Evolutionary conservation across 2,113 vertebrate genomes (phyloP).

Genomic region (Pipa parva): DNA sequence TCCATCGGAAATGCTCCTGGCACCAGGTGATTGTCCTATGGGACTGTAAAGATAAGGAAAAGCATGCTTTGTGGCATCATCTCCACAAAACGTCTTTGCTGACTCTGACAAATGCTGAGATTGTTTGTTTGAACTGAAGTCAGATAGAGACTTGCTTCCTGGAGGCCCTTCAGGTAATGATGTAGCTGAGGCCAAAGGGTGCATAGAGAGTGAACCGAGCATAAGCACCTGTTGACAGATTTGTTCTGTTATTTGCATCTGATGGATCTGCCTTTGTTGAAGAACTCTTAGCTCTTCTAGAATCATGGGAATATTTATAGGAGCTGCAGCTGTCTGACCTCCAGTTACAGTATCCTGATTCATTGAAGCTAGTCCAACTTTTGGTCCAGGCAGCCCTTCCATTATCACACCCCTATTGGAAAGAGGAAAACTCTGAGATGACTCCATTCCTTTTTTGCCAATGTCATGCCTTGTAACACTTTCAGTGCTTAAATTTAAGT

Average conservation of each 20-base stretch:
- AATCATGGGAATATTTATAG: constrained; percentile 74
- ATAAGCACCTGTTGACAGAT: constrained; percentile 85
- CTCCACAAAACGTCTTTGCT: constrained; percentile 46
- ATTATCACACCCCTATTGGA: constrained; percentile 56
- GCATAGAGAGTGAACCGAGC: constrained; percentile 62
- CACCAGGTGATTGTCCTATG: constrained; percentile 51
- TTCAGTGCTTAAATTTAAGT: constrained; percentile 40
- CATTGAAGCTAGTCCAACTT: constrained; percentile 51
- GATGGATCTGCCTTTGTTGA: constrained; percentile 87
- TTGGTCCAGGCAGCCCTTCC: constrained; percentile 60
- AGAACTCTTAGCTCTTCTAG: constrained; percentile 83
- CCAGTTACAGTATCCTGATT: constrained; percentile 52
- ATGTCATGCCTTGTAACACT: constrained; percentile 14
- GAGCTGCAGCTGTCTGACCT: constrained; percentile 46
- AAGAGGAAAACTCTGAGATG: constrained; percentile 50
- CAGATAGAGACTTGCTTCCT: constrained; percentile 59
- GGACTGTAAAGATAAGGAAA: constrained; percentile 61
- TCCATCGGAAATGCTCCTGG: constrained; percentile 15
- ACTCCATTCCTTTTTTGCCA: constrained; percentile 24
- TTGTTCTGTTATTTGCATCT: constrained; percentile 92
- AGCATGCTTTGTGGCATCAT: constrained; percentile 55
- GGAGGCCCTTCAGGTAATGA: constrained; percentile 26
- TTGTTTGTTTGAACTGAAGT: constrained; percentile 55
- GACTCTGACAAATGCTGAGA: constrained; percentile 46
- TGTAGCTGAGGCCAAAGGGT: constrained; percentile 33